Conservation (phyloP, 2,797 vertebrate species). For the Sandelia bainsii region DNA sequence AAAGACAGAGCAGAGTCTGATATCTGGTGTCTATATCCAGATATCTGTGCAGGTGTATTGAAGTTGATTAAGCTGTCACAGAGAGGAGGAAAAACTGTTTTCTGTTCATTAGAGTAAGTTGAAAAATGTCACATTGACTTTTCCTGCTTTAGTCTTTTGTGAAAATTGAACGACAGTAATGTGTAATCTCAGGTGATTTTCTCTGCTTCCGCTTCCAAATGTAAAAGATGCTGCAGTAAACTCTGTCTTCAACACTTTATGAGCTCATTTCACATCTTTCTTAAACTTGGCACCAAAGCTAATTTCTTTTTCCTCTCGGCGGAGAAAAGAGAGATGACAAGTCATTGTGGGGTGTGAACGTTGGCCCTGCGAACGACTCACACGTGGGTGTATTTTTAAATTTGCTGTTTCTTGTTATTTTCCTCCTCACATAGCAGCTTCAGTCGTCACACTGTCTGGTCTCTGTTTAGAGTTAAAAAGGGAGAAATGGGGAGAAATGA, state of each 20-base stretch:
- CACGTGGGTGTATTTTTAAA: conserved; percentile 45
- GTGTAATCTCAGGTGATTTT: neutral
- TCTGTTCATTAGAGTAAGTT: too few species aligned
- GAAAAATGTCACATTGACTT: too few species aligned
- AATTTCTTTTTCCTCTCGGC: neutral
- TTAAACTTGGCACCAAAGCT: neutral
- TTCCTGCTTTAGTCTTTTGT: too few species aligned
- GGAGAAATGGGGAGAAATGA: neutral
- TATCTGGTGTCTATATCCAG: too few species aligned
- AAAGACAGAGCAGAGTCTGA: too few species aligned
- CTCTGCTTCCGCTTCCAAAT: too few species aligned
- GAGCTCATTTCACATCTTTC: conserved; percentile 6
- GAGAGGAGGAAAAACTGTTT: too few species aligned
- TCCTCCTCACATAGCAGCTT: neutral
- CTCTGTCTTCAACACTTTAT: neutral
- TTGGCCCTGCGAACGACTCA: conserved; percentile 15
- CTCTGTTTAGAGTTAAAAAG: neutral
- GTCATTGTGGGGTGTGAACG: conserved; percentile 47
- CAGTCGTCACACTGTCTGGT: neutral
- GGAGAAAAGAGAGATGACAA: conserved; percentile 5
- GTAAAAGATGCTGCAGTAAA: neutral
- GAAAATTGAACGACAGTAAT: neutral
- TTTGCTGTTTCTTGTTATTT: conserved; percentile 6
- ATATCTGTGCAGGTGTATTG: too few species aligned
- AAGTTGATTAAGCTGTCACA: too few species aligned